These are phyloP conservation scores for Zaprionus ghesquierei DNA, from an alignment of 1,140 invertebrate species.

Conservation along the genomic window DNA sequence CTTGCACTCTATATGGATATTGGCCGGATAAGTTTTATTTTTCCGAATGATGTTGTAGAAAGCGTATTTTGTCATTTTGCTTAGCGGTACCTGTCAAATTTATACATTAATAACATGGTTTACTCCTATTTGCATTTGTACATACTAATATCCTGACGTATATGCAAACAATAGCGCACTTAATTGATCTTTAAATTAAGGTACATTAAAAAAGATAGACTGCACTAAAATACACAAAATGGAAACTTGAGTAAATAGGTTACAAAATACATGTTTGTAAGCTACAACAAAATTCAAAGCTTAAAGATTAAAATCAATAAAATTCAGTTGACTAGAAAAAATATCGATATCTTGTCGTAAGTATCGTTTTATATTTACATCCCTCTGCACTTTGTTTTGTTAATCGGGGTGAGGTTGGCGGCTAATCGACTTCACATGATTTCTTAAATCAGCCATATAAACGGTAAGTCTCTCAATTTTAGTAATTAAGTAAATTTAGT, in stretches of 20 bases:
- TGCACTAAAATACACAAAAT: conserved; percentile 66
- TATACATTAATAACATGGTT: conserved; percentile 15
- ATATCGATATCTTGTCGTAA: not conserved
- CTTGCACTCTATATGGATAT: conserved; percentile 63
- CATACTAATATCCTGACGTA: conserved; percentile 9
- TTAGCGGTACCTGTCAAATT: conserved; percentile 39
- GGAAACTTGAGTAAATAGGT: conserved; percentile 58
- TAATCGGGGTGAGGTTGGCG: too few species aligned
- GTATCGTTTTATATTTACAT: not conserved
- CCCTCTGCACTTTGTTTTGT: too few species aligned
- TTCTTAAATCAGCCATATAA: too few species aligned
- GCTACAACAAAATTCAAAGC: conserved; percentile 7
- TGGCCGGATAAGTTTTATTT: conserved; percentile 65
- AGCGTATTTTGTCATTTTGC: conserved; percentile 63
- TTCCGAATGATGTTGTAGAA: conserved; percentile 70
- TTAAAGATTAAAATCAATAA: conserved; percentile 27
- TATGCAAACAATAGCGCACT: conserved; percentile 4
- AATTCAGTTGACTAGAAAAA: not conserved
- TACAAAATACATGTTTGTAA: conserved; percentile 50
- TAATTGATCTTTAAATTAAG: conserved; percentile 12
- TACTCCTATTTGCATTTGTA: not conserved
- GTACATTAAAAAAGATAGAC: conserved; percentile 15
- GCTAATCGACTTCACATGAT: too few species aligned
- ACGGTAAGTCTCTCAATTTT: too few species aligned
- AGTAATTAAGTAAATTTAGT: too few species aligned